Base-by-base conservation (phyloP, 2,888 invertebrate species). In the Pandemis corylana region DNA sequence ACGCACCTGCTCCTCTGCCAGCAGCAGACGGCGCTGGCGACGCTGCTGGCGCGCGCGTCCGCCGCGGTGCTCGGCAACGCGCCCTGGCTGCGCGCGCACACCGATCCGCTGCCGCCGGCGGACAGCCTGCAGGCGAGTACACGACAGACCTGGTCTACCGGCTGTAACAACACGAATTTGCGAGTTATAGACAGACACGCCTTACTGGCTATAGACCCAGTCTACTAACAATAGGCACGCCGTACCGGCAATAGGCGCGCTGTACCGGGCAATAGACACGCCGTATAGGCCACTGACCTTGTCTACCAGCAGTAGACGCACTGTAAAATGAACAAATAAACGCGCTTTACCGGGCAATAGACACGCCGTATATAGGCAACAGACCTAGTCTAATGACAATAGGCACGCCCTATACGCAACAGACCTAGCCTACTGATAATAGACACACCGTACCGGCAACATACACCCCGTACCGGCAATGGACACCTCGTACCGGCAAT, bases 11-110 rank as follows among this genome's bases (percentile, higher is more conserved):
- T 93, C 76, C 84, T 94, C 28, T 87, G 89, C 2, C 85, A 89
- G 0, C 94, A 94, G 68, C 94, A 93, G 80, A 82, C 81, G 44
- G 83, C 83, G 36, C 80, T 94, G 64, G 77, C 88, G 0, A 79
- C 89, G 1, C 72, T 87, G 3, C 83, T 91, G 85, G 87, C 91
- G 4, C 83, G 93, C 1, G 89, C 89, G 0, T 89, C 90, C 0
- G 87, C 91, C 0, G 89, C 93, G 28, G 71, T 93, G 76, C 85
- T 93, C 0, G 92, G 92, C 51, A 93, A 90, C 83, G 86, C 87
- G 76, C 93, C 93, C 10, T 93, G 94, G 94, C 77, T 94, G 5
- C 81, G 87, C 0, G 88, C 20, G 61, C 42, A 59, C 4, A 53
- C 66, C 41, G 67, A 49, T 13, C 3, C n/a, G 15, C 68, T 72